A percentile compares a stretch with the other conserved stretches of the same genome.
Conservation (phyloP, 2,797 vertebrate genomes). For the Petrocephalus sullivani region DNA sequence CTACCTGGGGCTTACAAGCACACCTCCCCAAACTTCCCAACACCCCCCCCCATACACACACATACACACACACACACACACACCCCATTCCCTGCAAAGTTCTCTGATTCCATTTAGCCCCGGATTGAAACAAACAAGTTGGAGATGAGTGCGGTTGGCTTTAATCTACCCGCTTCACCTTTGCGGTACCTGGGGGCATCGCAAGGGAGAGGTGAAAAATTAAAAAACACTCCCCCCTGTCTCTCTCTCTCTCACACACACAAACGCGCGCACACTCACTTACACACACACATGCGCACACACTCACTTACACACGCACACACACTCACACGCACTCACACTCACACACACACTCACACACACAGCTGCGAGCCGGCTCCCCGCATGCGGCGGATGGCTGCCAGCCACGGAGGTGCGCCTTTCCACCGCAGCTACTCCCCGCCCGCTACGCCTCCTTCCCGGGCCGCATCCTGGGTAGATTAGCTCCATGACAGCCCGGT, state of each 20-base stretch:
- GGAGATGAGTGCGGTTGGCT: constrained; percentile 30
- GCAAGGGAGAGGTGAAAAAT: not conserved
- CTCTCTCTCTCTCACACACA: not conserved
- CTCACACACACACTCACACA: not conserved
- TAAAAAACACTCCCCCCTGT: not conserved
- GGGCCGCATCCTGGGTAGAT: constrained; percentile 72
- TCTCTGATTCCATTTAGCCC: constrained; percentile 34
- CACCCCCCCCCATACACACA: not conserved
- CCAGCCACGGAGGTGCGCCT: not conserved
- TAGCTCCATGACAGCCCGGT: constrained; percentile 72
- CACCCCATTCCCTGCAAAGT: constrained; percentile 40
- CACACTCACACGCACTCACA: not conserved
- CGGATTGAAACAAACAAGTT: constrained; percentile 59
- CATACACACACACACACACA: constrained; percentile 11
- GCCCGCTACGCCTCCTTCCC: constrained; percentile 71
- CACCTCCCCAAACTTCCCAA: not conserved
- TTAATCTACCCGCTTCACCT: constrained; percentile 44
- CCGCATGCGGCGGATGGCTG: not conserved
- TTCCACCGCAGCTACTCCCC: constrained; percentile 72
- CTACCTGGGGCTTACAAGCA: constrained; percentile 14
- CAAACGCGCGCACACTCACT: not conserved
- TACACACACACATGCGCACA: too few species aligned
- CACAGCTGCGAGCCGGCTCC: too few species aligned
- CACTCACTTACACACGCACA: not conserved
- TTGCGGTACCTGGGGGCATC: constrained; percentile 36